A percentile compares a stretch with the other conserved stretches of the same genome.
Evolutionary conservation across 1,140 invertebrate genomes (phyloP).

Genomic region (Planococcus citri): DNA sequence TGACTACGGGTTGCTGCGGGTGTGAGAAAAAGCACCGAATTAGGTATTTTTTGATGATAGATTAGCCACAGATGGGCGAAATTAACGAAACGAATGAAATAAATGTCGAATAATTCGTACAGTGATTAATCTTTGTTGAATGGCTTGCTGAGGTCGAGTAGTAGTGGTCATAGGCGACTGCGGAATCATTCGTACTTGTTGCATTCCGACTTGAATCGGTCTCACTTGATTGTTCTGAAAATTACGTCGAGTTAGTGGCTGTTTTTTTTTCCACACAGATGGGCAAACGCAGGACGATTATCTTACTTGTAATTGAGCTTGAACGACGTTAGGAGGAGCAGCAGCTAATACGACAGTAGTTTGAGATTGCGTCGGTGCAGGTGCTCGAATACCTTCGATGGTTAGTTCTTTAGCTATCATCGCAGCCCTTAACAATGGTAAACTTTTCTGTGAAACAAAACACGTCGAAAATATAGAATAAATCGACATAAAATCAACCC

Average conservation of each 20-base stretch:
- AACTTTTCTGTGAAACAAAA: constrained; percentile 65
- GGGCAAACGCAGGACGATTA: not conserved
- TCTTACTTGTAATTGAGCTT: constrained; percentile 14
- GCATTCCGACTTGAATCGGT: constrained; percentile 24
- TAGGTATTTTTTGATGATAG: no score
- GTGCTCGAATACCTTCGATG: constrained; percentile 91
- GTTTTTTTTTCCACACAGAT: not conserved
- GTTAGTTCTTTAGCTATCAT: constrained; percentile 78
- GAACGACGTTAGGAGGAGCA: not conserved
- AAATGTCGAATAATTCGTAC: no score
- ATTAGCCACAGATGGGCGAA: no score
- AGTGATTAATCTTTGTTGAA: constrained; percentile 31
- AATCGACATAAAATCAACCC: no score
- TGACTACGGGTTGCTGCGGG: not conserved
- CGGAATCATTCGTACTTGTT: constrained; percentile 30
- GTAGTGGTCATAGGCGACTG: constrained; percentile 24
- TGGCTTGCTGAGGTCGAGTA: constrained; percentile 23
- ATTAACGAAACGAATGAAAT: no score
- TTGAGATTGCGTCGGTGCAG: constrained; percentile 32
- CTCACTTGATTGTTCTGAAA: constrained; percentile 23
- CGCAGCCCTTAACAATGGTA: constrained; percentile 81
- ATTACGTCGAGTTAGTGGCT: no score
- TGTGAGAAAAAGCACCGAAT: no score
- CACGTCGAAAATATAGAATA: not conserved
- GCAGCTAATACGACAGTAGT: constrained; percentile 27